Evolutionary conservation across 2,113 vertebrate species (phyloP).

Genomic region (Reinhardtius hippoglossoides): DNA sequence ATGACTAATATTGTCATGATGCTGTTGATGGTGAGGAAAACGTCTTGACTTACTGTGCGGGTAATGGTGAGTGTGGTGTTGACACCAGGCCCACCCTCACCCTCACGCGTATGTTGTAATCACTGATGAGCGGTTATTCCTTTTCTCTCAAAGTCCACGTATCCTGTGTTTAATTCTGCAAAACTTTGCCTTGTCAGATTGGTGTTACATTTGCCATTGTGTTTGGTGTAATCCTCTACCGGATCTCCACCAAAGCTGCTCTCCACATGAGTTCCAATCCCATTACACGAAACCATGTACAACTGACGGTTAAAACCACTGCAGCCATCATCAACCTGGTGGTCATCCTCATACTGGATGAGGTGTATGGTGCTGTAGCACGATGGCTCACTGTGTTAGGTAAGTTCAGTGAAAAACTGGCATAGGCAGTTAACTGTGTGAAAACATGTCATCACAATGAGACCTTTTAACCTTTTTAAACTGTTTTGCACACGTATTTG

Average conservation of each 20-base stretch:
- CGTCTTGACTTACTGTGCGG: too few relatives aligned
- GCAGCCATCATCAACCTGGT: constrained; percentile 98
- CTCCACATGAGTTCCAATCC: constrained; percentile 93
- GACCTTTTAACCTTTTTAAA: too few relatives aligned
- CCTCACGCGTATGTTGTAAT: not conserved
- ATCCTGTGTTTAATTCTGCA: not conserved
- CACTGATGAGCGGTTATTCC: not conserved
- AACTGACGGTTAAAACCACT: constrained; percentile 94
- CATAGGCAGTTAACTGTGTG: too few relatives aligned
- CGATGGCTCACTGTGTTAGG: constrained; percentile 95
- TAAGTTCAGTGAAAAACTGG: constrained; percentile 62
- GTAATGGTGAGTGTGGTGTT: too few relatives aligned
- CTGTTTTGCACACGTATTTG: too few relatives aligned
- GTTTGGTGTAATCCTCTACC: constrained; percentile 96
- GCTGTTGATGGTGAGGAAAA: constrained; percentile 91
- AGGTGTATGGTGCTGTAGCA: constrained; percentile 94
- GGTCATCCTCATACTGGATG: constrained; percentile 97
- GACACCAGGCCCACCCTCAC: too few relatives aligned
- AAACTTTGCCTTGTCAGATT: constrained; percentile 79
- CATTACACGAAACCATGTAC: constrained; percentile 88
- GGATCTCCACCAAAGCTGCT: constrained; percentile 94
- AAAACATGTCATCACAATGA: too few relatives aligned
- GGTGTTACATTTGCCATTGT: constrained; percentile 97
- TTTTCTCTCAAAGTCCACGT: not conserved
- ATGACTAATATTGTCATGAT: constrained; percentile 93